A percentile compares a stretch with the other conserved stretches of the same genome.
Evolutionary conservation across 1,140 invertebrate species (phyloP).

Genomic region (Scaptomyza montana): DNA sequence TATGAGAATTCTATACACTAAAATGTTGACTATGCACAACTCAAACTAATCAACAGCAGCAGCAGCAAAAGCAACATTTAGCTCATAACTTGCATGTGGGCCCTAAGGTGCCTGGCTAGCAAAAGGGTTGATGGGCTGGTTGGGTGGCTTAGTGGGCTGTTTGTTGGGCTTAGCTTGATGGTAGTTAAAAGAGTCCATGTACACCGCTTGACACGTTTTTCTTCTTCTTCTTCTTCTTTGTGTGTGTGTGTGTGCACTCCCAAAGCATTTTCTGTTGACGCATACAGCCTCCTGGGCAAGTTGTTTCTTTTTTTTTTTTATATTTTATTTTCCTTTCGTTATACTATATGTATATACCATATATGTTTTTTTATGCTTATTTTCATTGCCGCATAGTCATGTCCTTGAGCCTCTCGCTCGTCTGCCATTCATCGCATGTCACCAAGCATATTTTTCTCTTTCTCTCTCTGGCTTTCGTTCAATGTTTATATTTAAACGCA

Average conservation of each 20-base stretch:
- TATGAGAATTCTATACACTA: slow-evolving; percentile 19
- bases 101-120: slow-evolving; percentile 8
- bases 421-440: background rate
- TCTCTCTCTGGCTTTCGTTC: slow-evolving; percentile 13
- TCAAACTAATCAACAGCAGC: slow-evolving; percentile 48
- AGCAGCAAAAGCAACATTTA: slow-evolving; percentile 3
- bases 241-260: too few relatives aligned
- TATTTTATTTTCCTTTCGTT: slow-evolving; percentile 62
- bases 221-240: slow-evolving; percentile 18
- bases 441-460: background rate
- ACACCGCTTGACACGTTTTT: slow-evolving; percentile 52
- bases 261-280: slow-evolving; percentile 6
- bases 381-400: slow-evolving; percentile 51
- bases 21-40: slow-evolving; percentile 38
- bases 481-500: slow-evolving; percentile 73
- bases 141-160: background rate
- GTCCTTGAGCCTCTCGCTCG: slow-evolving; percentile 38
- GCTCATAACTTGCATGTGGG: slow-evolving; percentile 44
- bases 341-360: slow-evolving; percentile 3
- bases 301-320: slow-evolving; percentile 22
- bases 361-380: slow-evolving; percentile 14
- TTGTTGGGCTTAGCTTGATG: slow-evolving; percentile 4
- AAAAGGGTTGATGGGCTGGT: background rate
- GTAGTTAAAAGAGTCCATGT: background rate
- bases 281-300: slow-evolving; percentile 45